A percentile compares a stretch with the other conserved stretches of the same genome.
Conservation (phyloP, 2,113 vertebrate species). For the Haemorhous mexicanus region DNA sequence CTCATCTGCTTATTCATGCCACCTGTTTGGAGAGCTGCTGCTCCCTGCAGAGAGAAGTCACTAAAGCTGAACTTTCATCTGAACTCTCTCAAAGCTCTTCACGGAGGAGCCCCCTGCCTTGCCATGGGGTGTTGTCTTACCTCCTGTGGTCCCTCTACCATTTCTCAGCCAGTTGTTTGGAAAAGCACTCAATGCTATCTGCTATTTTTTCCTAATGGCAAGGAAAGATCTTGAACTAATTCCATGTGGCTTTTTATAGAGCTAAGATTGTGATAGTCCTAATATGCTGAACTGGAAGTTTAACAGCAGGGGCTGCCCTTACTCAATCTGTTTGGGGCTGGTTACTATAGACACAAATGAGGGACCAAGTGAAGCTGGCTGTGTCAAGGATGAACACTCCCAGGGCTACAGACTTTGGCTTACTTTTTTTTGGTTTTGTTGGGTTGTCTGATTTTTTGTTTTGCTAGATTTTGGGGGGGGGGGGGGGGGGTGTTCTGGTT, state of each 20-base stretch:
- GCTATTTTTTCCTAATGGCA: conserved; percentile 38
- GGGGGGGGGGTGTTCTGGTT: neutral
- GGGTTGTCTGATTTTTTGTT: neutral
- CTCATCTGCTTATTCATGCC: neutral
- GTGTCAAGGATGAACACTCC: neutral
- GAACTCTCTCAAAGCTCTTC: neutral
- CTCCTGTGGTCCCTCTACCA: neutral
- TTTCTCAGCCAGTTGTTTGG: neutral
- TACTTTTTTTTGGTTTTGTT: neutral
- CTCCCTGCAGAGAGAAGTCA: neutral
- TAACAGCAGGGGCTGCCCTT: neutral
- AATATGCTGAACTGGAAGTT: neutral
- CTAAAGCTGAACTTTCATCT: neutral
- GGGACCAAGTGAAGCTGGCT: neutral
- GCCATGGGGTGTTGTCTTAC: neutral
- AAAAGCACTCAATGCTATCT: neutral
- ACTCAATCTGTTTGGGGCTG: neutral
- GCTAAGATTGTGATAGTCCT: conserved; percentile 1
- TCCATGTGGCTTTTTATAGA: conserved; percentile 43
- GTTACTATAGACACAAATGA: neutral
- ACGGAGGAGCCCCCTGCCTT: neutral
- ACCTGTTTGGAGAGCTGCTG: neutral
- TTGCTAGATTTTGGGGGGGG: neutral
- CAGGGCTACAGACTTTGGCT: neutral
- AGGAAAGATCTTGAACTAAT: neutral